Conservation (phyloP, 2,888 invertebrate genomes). For the Tenthredo notha region DNA sequence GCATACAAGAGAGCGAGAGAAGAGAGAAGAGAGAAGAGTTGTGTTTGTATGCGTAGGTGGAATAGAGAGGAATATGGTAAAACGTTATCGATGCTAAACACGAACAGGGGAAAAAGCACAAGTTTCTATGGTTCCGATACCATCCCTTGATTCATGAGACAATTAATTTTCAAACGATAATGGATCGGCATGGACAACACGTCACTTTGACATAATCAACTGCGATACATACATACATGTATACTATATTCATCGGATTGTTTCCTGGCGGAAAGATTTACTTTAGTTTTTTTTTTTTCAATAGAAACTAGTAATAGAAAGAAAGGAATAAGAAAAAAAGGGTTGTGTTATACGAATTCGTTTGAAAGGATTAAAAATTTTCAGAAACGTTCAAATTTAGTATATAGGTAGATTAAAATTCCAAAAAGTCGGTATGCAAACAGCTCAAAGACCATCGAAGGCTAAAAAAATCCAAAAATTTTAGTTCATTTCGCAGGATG, state of each 20-base stretch:
- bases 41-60: not conserved
- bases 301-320: no score
- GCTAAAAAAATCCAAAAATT: no score
- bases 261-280: not conserved
- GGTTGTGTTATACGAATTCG: no score
- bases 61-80: not conserved
- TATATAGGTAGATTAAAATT: no score
- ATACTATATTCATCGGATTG: not conserved
- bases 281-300: no score
- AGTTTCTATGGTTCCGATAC: slow-evolving; percentile 63
- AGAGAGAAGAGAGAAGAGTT: not conserved
- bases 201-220: slow-evolving; percentile 18
- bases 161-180: slow-evolving; percentile 68
- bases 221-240: not conserved
- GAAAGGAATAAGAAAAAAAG: no score
- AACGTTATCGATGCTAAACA: slow-evolving; percentile 35
- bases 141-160: slow-evolving; percentile 74
- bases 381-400: no score
- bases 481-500: no score
- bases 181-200: slow-evolving; percentile 28
- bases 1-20: slow-evolving; percentile 29
- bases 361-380: no score
- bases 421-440: no score
- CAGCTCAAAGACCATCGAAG: no score
- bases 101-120: slow-evolving; percentile 14